phyloP scores from a whole-genome alignment of 2,888 invertebrate genomes.

The Drosophila paramelanica region DNA sequence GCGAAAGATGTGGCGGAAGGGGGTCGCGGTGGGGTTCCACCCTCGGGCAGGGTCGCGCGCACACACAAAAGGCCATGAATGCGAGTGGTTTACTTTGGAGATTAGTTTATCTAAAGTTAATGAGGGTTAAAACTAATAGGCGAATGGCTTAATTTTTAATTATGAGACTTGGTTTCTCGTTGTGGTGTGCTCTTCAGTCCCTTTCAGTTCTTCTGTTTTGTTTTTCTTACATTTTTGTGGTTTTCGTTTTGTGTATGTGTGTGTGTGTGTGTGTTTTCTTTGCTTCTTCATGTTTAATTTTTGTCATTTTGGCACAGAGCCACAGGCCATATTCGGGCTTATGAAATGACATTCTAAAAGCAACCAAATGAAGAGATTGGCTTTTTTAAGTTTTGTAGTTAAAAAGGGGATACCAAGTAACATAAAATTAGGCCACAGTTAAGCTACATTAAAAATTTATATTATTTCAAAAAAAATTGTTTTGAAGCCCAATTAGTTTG shows the following conservation, averaged over 20 bases:
- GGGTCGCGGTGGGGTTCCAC: slow-evolving; percentile 17
- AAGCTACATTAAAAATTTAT: not conserved
- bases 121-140: slow-evolving; percentile 82
- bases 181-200: slow-evolving; percentile 29
- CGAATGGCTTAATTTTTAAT: slow-evolving; percentile 81
- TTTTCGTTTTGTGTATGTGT: too few relatives aligned
- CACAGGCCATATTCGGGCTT: slow-evolving; percentile 58
- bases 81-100: slow-evolving; percentile 80
- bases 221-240: slow-evolving; percentile 56
- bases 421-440: slow-evolving; percentile 24
- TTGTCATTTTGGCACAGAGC: slow-evolving; percentile 66
- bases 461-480: not conserved
- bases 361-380: slow-evolving; percentile 48
- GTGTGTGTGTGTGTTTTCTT: slow-evolving; percentile 8
- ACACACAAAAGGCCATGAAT: slow-evolving; percentile 63
- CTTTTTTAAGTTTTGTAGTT: slow-evolving; percentile 37
- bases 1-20: too few relatives aligned
- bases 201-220: slow-evolving; percentile 35
- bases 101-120: slow-evolving; percentile 81
- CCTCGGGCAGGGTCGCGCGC: slow-evolving; percentile 68
- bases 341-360: slow-evolving; percentile 57
- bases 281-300: slow-evolving; percentile 64
- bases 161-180: slow-evolving; percentile 74
- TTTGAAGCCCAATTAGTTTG: slow-evolving; percentile 10
- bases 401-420: slow-evolving; percentile 1